phyloP scores from a whole-genome alignment of 2,113 vertebrate genomes.

The Platysternon megacephalum region DNA sequence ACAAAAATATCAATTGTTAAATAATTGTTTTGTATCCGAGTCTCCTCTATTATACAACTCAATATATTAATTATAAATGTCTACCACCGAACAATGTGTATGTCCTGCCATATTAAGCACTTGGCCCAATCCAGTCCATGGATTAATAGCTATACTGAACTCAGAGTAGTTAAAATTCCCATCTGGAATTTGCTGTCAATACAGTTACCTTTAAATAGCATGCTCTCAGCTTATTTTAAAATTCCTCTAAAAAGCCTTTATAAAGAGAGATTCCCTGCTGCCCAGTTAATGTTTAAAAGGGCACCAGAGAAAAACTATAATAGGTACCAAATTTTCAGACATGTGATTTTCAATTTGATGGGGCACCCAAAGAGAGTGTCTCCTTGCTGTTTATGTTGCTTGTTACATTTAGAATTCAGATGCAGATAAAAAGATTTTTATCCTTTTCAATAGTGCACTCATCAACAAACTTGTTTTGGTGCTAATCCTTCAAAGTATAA shows the following conservation, averaged over 20 bases:
- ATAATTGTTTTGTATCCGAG: background rate
- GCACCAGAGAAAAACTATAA: background rate
- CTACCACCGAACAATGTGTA: background rate
- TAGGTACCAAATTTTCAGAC: background rate
- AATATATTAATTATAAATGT: background rate
- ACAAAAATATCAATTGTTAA: background rate
- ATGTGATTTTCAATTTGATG: background rate
- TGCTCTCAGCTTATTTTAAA: background rate
- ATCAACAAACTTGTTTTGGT: background rate
- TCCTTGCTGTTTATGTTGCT: background rate
- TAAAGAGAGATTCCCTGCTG: background rate
- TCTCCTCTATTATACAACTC: background rate
- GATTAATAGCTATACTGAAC: background rate
- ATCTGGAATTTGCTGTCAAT: background rate
- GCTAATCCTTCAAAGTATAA: background rate
- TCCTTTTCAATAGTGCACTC: background rate
- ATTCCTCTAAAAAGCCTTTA: background rate
- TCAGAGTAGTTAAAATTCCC: background rate
- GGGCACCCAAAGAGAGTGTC: background rate
- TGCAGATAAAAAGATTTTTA: background rate
- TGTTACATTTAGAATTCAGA: background rate
- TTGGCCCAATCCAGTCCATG: background rate
- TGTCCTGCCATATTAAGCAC: background rate
- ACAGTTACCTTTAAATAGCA: background rate
- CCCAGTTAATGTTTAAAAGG: background rate